Evolutionary conservation across 2,888 invertebrate genomes (phyloP), one percentile per base, ranked within the genome.

Genomic region (Phyllotreta cruciferae): DNA sequence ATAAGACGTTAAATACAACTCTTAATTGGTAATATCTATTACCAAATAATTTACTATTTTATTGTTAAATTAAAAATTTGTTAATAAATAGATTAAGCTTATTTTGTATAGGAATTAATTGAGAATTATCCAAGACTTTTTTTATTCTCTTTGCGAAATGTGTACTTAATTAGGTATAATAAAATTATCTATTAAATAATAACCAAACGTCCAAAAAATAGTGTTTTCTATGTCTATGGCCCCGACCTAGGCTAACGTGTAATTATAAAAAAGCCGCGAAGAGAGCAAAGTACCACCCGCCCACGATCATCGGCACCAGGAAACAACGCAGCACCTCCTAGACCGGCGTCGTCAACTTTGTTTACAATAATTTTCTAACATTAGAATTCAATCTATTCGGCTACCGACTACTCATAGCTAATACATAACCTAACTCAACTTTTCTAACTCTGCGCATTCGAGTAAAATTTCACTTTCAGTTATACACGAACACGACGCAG

Each of bases 361-460:
- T 75, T 75, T 73, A 74, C 74, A 73, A 73, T 71, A 74, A 74
- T 70, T 60, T 74, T 73, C 74, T 66, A 68, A 72, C 72, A 74
- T 75, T 74, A 75, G 72, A 72, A 71, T 68, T 58, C 66, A 66
- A 70, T 52, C 52, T 52, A 52, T 52, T 52, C 13, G 34, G 62
- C 62, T 66, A 65, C 63, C 66, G 70, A 66, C 68, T 50, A 34
- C 50, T 50, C 50, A 49, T 58, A 58, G 50, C 41, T 50, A 37
- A 50, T 76, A 74, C 76, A 75, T 73, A 79, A 72, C 77, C 78
- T 82, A 81, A 74, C 75, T 68, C 76, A 76, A 76, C 75, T 72
- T 70, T 67, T 68, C 67, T 63, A 64, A 63, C 71, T 70, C 68
- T 72, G 76, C 74, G 75, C 72, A 71, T 62, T 55, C 37, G 73